These are phyloP conservation scores for Aegithalos caudatus DNA, from an alignment of 2,113 vertebrate species.

Conservation along the genomic window DNA sequence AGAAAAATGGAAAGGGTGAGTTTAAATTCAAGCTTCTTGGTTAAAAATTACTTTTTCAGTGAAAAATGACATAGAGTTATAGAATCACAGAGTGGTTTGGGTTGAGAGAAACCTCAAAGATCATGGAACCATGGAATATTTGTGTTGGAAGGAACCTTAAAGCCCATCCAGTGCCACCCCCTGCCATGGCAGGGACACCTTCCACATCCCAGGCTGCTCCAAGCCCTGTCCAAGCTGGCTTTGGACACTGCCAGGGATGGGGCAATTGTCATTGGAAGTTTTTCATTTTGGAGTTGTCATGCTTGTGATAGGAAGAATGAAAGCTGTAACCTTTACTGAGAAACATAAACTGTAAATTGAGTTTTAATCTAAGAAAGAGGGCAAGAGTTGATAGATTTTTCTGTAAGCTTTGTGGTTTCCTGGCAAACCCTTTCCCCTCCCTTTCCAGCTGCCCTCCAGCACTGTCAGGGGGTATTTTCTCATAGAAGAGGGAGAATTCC, in stretches of 20 bases:
- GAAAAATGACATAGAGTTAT: not conserved
- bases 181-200: not conserved
- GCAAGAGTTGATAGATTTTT: not conserved
- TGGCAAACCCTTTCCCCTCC: not conserved
- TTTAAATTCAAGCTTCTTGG: not conserved
- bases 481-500: not conserved
- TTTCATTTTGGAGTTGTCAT: not conserved
- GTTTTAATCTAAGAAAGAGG: not conserved
- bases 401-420: not conserved
- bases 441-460: not conserved
- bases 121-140: not conserved
- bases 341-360: not conserved
- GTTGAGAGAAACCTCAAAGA: not conserved
- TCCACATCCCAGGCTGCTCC: accelerated
- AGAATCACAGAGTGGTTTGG: not conserved
- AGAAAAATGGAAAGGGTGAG: not conserved
- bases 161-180: not conserved
- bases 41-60: not conserved
- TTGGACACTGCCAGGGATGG: not conserved
- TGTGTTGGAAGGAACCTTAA: not conserved
- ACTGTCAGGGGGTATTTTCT: not conserved
- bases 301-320: not conserved
- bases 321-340: not conserved
- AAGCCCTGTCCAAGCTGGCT: accelerated
- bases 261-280: not conserved